phyloP scores from a whole-genome alignment of 2,888 invertebrate species.

The Aphidoletes aphidimyza region DNA sequence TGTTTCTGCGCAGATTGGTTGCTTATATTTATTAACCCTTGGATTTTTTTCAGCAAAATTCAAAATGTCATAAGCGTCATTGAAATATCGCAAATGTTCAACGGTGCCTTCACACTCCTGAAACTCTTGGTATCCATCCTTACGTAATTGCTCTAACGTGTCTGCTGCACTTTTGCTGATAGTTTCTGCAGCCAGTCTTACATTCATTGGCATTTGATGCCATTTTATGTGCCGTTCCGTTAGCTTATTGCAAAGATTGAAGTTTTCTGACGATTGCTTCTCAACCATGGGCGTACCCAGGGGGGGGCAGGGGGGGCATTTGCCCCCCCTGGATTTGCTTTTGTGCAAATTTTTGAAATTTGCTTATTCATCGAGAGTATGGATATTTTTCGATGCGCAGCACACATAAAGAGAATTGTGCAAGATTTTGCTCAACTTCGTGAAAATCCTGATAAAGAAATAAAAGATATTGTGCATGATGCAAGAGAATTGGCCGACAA shows the following conservation, averaged over 20 bases:
- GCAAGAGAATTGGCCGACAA: too few relatives aligned
- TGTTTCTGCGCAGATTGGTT: not conserved
- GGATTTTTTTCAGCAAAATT: not conserved
- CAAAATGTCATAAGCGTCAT: not conserved
- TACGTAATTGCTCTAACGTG: not conserved
- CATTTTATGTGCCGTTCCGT: not conserved
- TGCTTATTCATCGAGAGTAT: too few relatives aligned
- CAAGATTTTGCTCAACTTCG: too few relatives aligned
- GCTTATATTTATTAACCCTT: not conserved
- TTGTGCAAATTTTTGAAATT: too few relatives aligned
- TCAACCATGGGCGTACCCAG: too few relatives aligned
- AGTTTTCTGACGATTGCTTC: not conserved
- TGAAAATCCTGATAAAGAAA: too few relatives aligned
- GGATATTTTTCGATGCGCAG: too few relatives aligned
- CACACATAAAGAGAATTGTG: too few relatives aligned
- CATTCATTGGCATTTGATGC: conserved; percentile 24
- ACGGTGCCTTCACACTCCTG: not conserved
- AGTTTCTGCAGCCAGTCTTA: not conserved
- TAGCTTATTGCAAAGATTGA: conserved; percentile 10
- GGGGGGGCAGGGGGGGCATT: too few relatives aligned
- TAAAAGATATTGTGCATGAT: too few relatives aligned
- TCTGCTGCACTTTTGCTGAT: conserved; percentile 17
- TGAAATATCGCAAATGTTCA: not conserved
- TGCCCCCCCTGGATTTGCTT: too few relatives aligned
- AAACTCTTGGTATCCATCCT: conserved; percentile 13